Conservation (phyloP, 2,797 vertebrate genomes). For the Pantherophis alleghaniensis region DNA sequence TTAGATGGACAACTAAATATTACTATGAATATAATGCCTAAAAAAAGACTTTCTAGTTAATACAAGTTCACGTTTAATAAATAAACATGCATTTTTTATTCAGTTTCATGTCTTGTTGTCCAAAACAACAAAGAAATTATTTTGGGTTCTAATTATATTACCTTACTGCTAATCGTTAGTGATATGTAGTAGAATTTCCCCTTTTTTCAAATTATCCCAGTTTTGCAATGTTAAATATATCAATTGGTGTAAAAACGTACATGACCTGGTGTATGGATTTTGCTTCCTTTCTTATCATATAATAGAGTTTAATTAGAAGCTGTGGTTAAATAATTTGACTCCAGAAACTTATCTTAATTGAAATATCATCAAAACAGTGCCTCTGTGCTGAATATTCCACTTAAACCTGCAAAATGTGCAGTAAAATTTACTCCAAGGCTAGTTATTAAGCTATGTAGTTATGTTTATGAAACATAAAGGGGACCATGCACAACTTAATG, state of each 20-base stretch:
- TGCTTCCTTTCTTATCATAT: neutral
- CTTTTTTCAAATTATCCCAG: neutral
- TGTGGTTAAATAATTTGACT: neutral
- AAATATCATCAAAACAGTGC: neutral
- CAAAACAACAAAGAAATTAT: neutral
- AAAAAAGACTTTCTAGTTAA: neutral
- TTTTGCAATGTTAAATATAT: neutral
- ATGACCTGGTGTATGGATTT: neutral
- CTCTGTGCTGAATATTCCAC: neutral
- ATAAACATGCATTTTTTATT: neutral
- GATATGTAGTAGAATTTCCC: neutral
- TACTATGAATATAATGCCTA: neutral
- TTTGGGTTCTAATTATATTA: neutral
- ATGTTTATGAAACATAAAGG: neutral
- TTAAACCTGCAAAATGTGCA: neutral
- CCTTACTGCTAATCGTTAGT: neutral
- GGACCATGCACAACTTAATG: neutral
- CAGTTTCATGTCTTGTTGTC: neutral
- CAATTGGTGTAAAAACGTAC: neutral
- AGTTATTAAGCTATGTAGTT: neutral
- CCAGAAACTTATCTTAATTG: neutral
- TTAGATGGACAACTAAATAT: neutral
- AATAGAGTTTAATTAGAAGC: neutral
- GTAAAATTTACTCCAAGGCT: neutral
- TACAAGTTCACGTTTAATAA: neutral